Percentiles rank a stretch among this genome's conserved stretches.
These are phyloP conservation scores for Lampris megalopsis DNA, from an alignment of 2,113 vertebrate species.

Conservation along the genomic window DNA sequence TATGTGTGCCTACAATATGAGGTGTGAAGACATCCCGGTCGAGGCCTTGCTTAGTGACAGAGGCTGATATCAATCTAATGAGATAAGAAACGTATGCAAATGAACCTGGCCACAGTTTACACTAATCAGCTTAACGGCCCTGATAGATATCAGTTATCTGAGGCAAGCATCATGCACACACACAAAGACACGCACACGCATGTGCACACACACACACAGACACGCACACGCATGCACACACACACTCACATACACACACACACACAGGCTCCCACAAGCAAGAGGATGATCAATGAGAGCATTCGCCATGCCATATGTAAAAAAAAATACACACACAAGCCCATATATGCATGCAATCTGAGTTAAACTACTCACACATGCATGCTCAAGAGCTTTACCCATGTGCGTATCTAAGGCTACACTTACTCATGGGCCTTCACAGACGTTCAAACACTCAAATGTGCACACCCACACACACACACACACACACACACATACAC, in stretches of 20 bases:
- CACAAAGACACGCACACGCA: conserved; percentile 33
- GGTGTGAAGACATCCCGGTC: conserved; percentile 75
- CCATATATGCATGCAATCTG: too few relatives aligned
- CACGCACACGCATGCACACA: conserved; percentile 33
- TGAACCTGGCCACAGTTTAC: conserved; percentile 82
- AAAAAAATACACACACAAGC: conserved; percentile 41
- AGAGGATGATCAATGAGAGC: conserved; percentile 58
- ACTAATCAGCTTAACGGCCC: conserved; percentile 84
- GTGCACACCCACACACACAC: background rate
- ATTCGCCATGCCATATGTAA: conserved; percentile 52
- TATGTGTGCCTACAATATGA: conserved; percentile 41
- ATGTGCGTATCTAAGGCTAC: background rate
- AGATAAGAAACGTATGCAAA: conserved; percentile 86
- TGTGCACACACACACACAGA: conserved; percentile 16
- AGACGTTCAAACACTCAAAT: too few relatives aligned
- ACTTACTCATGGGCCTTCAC: background rate
- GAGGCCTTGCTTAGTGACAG: conserved; percentile 77
- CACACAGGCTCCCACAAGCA: conserved; percentile 37
- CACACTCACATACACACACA: conserved; percentile 17
- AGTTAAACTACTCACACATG: conserved; percentile 39
- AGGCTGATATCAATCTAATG: conserved; percentile 84
- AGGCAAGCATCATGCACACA: conserved; percentile 70
- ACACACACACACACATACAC: background rate
- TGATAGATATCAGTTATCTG: conserved; percentile 83
- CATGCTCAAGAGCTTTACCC: background rate